Evolutionary conservation across 2,888 invertebrate genomes (phyloP), one percentile per base, ranked within the genome.

Genomic region (Drosophila merina): DNA sequence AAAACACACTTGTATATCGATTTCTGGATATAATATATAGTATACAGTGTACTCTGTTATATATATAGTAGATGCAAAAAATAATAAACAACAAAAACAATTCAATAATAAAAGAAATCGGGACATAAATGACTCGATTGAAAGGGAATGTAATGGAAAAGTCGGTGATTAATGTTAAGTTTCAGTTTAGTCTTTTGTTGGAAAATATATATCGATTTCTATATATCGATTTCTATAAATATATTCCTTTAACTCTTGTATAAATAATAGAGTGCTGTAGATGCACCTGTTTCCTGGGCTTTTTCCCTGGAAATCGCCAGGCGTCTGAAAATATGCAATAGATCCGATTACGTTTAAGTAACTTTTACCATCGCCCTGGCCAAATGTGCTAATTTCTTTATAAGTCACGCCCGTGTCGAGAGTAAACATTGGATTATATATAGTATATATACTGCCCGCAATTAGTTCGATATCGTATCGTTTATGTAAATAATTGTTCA

Each of bases 351-450:
- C 60, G 45, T 12, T 52, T 59, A 44, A 44, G 47, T 30, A 56
- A 59, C 54, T 55, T 42, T 50, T 51, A 10, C 50, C 50, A 71
- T 45, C 25, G 40, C 40, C 70, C 71, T 45, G 52, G 67, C 69
- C 72, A 58, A 49, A 80, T 59, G 86, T 85, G 86, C 73, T 47
- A 85, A 80, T 80, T 85, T 68, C 74, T 74, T 55, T 66, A 63
- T 80, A 67, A 63, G 47, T 64, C 59, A 47, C 59, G 10, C 25
- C 30, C 45, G 60, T 60, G 62, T 52, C 63, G 60, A 73, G 73
- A 58, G 38, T 40, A 55, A 55, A 55, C 64, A 64, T 10, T 20
- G 28, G 31, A 52, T 36, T 64, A 52, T 47, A 47, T 26, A 6
- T 5, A 57, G 28, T 5, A 57, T 68, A 69, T 50, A 25, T 20